A percentile compares a stretch with the other conserved stretches of the same genome.
These are phyloP conservation scores for Hirtodrosophila confusa DNA, from an alignment of 2,888 invertebrate species.

Conservation along the genomic window DNA sequence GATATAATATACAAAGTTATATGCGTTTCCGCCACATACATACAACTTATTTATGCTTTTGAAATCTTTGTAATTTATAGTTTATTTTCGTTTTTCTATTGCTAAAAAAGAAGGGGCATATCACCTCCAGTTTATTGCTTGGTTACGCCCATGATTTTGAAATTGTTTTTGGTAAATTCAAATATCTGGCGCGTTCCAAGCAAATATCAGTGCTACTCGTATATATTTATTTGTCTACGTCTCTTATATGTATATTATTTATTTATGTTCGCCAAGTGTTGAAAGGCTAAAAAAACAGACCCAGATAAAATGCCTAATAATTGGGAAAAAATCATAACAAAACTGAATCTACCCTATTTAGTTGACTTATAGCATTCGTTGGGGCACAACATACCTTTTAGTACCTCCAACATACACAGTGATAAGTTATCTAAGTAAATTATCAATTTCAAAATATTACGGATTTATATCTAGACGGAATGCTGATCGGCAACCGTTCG, in stretches of 20 bases:
- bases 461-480: conserved; percentile 21
- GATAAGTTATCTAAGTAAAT: conserved; percentile 4
- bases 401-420: conserved; percentile 3
- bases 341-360: conserved; percentile 61
- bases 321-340: conserved; percentile 48
- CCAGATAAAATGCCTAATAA: conserved; percentile 51
- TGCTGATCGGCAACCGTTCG: conserved; percentile 65
- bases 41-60: conserved; percentile 16
- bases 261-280: conserved; percentile 72
- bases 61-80: conserved; percentile 49
- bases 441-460: neutral
- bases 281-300: conserved; percentile 59
- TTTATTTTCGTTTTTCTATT: conserved; percentile 34
- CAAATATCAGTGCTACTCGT: conserved; percentile 51
- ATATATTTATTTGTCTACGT: conserved; percentile 71
- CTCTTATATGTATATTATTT: conserved; percentile 63
- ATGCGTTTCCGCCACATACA: neutral
- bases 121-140: conserved; percentile 48
- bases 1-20: neutral
- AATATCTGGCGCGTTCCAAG: conserved; percentile 33
- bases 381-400: conserved; percentile 43
- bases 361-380: conserved; percentile 76
- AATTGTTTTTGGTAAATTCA: conserved; percentile 19
- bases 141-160: conserved; percentile 16
- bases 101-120: conserved; percentile 18